These are phyloP conservation scores for Vollenhovia emeryi DNA, from an alignment of 1,140 invertebrate genomes.

Conservation along the genomic window DNA sequence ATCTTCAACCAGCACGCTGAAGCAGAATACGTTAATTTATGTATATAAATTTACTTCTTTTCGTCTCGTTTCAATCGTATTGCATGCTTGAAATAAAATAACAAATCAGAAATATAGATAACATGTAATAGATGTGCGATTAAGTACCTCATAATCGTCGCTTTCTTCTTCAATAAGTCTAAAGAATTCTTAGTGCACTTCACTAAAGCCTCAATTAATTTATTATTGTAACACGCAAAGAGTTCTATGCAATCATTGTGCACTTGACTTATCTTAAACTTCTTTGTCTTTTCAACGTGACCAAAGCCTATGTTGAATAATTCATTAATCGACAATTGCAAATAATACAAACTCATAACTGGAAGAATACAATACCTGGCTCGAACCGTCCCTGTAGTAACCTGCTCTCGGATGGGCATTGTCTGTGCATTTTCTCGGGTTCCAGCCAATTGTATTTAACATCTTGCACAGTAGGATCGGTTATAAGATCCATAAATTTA, in stretches of 20 bases:
- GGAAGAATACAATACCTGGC: constrained; percentile 80
- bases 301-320: constrained; percentile 84
- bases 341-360: not conserved
- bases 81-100: not conserved
- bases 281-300: constrained; percentile 86
- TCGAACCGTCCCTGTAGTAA: constrained; percentile 84
- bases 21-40: constrained; percentile 35
- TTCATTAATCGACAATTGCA: constrained; percentile 1
- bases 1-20: constrained; percentile 80
- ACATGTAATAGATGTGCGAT: not conserved
- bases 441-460: constrained; percentile 89
- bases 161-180: constrained; percentile 88
- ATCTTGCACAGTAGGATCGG: constrained; percentile 85
- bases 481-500: constrained; percentile 88
- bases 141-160: constrained; percentile 73
- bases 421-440: constrained; percentile 86
- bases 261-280: constrained; percentile 86
- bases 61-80: not conserved
- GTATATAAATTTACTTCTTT: not conserved
- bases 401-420: constrained; percentile 86
- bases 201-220: constrained; percentile 89
- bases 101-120: not conserved
- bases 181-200: constrained; percentile 89
- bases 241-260: constrained; percentile 91
- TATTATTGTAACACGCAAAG: constrained; percentile 90